phyloP scores from a whole-genome alignment of 64 coral and sea anemone species.

The Pocillopora damicornis region DNA sequence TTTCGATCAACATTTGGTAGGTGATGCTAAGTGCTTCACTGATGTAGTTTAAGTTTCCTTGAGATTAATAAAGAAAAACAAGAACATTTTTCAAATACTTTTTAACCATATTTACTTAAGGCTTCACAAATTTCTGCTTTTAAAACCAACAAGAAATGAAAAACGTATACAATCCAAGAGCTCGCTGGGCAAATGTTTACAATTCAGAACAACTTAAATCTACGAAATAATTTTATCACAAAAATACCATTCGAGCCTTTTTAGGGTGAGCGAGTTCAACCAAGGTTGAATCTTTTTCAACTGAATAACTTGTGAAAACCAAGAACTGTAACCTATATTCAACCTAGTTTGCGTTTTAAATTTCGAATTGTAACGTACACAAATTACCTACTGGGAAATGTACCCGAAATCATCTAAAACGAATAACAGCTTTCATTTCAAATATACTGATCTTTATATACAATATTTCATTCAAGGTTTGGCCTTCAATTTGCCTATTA shows the following conservation, averaged over 20 bases:
- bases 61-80: background rate
- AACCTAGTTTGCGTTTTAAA: too few relatives aligned
- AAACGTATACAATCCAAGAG: slow-evolving; percentile 30
- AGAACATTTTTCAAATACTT: slow-evolving; percentile 12
- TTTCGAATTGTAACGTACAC: too few relatives aligned
- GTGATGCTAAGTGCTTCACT: background rate
- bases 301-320: background rate
- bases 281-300: slow-evolving; percentile 1
- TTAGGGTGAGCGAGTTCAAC: background rate
- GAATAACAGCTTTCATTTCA: background rate
- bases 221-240: slow-evolving; percentile 4
- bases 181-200: slow-evolving; percentile 22
- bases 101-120: slow-evolving; percentile 26
- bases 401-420: slow-evolving; percentile 6
- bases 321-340: background rate
- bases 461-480: slow-evolving; percentile 25
- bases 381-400: background rate
- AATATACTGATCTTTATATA: background rate
- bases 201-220: slow-evolving; percentile 7
- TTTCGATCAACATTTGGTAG: background rate
- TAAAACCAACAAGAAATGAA: background rate
- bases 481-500: background rate
- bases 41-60: background rate
- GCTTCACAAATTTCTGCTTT: background rate
- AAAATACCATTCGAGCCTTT: slow-evolving; percentile 4